Base-by-base conservation (phyloP, 1,140 invertebrate genomes). In the Calephelis nemesis region DNA sequence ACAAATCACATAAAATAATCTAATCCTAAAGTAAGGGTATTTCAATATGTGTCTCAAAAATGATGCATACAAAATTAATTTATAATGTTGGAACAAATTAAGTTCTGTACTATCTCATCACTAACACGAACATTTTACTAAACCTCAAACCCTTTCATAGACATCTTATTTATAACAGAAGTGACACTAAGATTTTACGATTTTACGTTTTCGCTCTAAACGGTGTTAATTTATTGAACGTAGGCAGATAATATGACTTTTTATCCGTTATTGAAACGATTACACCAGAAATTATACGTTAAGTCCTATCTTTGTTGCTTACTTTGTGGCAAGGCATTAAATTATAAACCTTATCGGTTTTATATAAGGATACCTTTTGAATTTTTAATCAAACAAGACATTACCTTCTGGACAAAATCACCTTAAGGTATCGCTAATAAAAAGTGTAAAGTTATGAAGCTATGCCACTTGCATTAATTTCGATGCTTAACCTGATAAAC, bases 231-330 rank as follows among this genome's bases (percentile, higher is more conserved):
- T 91, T 91, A 91, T 90, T 90, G 84, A 91, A 85, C 82, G 87
- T 91, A 87, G 87, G 89, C 85, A 90, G 89, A 91, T 91, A 91
- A 91, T 91, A 90, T 91, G 87, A 87, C 83, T 89, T 91, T 91
- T 91, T 88, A 86, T 76, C 83, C 87, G 89, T 91, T 89, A 91
- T 89, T 86, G 79, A 88, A 86, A 82, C 87, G 85, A 91, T 91
- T 91, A 91, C 89, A 91, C 83, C 82, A 88, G 87, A 89, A 91
- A 91, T 90, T 90, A 90, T 90, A 87, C 80, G 84, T 77, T 77
- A 86, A 76, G 80, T 84, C 85, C 81, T 80, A 79, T 67, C 65
- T 47, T 47, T 54, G 13, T 54, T 58, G 50, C 50, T 60, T 11
- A 54, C 40, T 42, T 19, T 30, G 47, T 30, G 12, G 9, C 12